phyloP scores from a whole-genome alignment of 2,888 invertebrate species.

The Brenthis hecate region DNA sequence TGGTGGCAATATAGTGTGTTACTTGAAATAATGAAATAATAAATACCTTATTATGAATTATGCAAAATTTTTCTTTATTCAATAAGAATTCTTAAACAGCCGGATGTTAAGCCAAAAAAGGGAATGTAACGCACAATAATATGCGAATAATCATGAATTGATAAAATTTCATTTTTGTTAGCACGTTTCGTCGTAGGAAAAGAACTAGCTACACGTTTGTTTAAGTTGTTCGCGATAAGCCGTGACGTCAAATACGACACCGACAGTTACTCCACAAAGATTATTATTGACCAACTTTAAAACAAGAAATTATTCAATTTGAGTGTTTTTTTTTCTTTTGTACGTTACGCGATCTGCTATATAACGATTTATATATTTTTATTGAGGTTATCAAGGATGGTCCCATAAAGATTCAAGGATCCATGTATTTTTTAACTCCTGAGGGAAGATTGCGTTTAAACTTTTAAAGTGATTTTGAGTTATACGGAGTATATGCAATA shows the following conservation, averaged over 20 bases:
- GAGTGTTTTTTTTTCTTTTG: too few species aligned
- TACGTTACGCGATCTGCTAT: too few species aligned
- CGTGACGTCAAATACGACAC: slow-evolving; percentile 28
- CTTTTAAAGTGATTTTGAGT: too few species aligned
- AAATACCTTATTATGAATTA: too few species aligned
- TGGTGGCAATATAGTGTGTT: neutral
- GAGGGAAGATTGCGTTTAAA: too few species aligned
- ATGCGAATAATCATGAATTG: slow-evolving; percentile 13
- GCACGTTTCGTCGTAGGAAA: slow-evolving; percentile 26
- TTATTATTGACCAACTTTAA: slow-evolving; percentile 9
- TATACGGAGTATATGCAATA: too few species aligned
- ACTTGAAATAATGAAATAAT: too few species aligned
- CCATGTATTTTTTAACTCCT: too few species aligned
- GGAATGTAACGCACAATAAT: slow-evolving; percentile 3
- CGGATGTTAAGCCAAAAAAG: neutral
- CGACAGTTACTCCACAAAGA: neutral
- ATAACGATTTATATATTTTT: too few species aligned
- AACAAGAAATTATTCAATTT: neutral
- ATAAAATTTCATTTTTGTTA: slow-evolving; percentile 12
- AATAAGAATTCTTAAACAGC: neutral
- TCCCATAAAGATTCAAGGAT: too few species aligned
- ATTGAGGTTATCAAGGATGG: too few species aligned
- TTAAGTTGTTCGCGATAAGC: slow-evolving; percentile 29
- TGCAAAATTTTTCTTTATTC: too few species aligned
- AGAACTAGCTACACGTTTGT: slow-evolving; percentile 24